Evolutionary conservation across 2,797 vertebrate species (phyloP), one percentile per base, ranked within the genome.

Genomic region (Anguilla obscura): DNA sequence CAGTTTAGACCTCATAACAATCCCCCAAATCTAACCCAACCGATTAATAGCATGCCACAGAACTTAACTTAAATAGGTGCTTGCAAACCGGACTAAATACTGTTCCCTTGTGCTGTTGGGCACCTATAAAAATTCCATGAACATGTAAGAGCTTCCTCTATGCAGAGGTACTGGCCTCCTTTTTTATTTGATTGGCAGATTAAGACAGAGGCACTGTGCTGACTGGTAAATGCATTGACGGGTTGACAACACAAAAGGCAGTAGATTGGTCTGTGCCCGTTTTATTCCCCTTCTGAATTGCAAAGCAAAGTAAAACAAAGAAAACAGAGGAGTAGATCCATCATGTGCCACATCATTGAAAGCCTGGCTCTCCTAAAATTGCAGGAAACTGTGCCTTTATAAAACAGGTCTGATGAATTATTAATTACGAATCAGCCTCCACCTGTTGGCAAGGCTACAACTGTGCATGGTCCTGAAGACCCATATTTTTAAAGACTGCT

Each of bases 181-280:
- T 88, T 30, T 36, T 85, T 24, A 79, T 88, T 71, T 79, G 50
- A 40, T 84, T 80, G 76, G 87, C 21, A 88, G 66, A 84, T 16
- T 83, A 74, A 48, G 30, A 80, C 50, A 36, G 27, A 33, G 69
- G 30, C 30, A 33, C 69, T 33, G 69, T 33, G 27, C 9, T 27
- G 27, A 30, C 30, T 30, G 27, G 69, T 33, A 16, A 74, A 74
- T 74, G 69, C 66, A 71, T 71, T 8, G 66, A 30, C 5, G 27
- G 66, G 66, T 8, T 27, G 66, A 30, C 66, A 71, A 30, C 27
- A 71, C 58, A n/a, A 71, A 66, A 66, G 63, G 63, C 63, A 71
- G 66, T 27, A 30, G 14, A 71, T 71, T 9, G 14, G 27, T 30
- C 27, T 7, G 12, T 30, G 8, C 6, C 66, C 5, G 66, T 71